Base-by-base conservation (phyloP, 2,888 invertebrate species). In the Eupithecia subumbrata region DNA sequence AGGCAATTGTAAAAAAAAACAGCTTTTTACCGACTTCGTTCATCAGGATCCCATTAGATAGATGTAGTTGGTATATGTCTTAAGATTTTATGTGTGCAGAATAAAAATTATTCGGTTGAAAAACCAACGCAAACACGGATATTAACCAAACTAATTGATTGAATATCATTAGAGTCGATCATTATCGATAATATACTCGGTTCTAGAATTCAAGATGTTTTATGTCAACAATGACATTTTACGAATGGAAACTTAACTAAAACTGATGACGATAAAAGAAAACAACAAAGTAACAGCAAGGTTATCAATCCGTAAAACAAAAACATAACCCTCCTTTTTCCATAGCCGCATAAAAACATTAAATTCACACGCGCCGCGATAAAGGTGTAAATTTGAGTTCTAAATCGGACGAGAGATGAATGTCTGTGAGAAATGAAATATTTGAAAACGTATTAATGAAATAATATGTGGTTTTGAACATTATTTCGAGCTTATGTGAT, bases 21-120 rank as follows among this genome's bases (percentile, higher is more conserved):
- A 48, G 18, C 52, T 0, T 5, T 7, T 16, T 18, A 48, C 18
- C 0, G 48, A 48, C 48, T 48, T 18, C n/a, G n/a, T n/a, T n/a
- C 18, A 48, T 18, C 12, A 60, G 25, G 5, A 60, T 60, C 45
- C 9, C 14, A 43, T 12, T 14, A 14, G 43, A 12, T 43, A 43
- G 40, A 34, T 40, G 9, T 40, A 5, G 14, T 0, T 45, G 3
- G 3, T 2, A 30, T 30, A 18, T 48, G 48, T 48, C 18, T 16
- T 5, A 7, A 16, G 48, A 5, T 48, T 48, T 48, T 0, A 48
- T 66, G 67, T 76, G 72, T 69, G 34, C 74, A 72, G 78, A 78
- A 76, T 76, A 77, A 72, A 78, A 76, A 78, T 75, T 78, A 76
- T 25, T 68, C 77, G 80, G 72, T 68, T 72, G 74, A 67, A 3